These are phyloP conservation scores for Tragelaphus imberbis DNA, from an alignment of 2,113 vertebrate species.

Conservation along the genomic window DNA sequence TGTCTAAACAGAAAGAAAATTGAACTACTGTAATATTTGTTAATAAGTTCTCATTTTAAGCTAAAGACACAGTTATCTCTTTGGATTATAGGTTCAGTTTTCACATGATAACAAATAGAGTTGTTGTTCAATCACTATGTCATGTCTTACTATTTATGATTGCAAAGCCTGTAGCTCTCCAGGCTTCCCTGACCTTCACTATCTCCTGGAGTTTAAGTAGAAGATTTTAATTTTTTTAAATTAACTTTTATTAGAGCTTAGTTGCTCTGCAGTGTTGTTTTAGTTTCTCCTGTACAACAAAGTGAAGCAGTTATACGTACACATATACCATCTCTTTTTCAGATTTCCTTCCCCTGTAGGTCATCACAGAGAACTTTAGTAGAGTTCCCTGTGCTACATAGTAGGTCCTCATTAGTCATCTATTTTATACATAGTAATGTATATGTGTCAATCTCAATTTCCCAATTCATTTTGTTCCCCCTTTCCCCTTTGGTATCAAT, in stretches of 20 bases:
- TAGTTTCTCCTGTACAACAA: background rate
- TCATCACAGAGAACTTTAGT: background rate
- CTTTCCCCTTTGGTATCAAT: background rate
- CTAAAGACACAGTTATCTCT: background rate
- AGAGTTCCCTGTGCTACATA: background rate
- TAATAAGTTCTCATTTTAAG: conserved; percentile 5
- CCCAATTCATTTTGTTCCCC: background rate
- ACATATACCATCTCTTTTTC: background rate
- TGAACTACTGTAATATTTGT: background rate
- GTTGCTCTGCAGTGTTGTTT: background rate
- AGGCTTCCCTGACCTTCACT: background rate
- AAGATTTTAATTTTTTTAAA: background rate
- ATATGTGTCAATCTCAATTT: background rate
- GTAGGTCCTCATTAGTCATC: background rate
- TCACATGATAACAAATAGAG: background rate
- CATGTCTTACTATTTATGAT: rapidly evolving
- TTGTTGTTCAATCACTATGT: background rate
- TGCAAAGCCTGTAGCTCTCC: background rate
- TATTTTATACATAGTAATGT: background rate
- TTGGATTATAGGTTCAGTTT: background rate
- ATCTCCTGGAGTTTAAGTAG: background rate
- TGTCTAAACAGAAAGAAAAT: background rate
- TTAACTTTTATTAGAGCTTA: background rate
- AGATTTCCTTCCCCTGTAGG: background rate
- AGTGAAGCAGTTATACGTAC: background rate